Evolutionary conservation across 2,113 vertebrate species (phyloP), one percentile per base, ranked within the genome.

Genomic region (Lasiurus borealis): DNA sequence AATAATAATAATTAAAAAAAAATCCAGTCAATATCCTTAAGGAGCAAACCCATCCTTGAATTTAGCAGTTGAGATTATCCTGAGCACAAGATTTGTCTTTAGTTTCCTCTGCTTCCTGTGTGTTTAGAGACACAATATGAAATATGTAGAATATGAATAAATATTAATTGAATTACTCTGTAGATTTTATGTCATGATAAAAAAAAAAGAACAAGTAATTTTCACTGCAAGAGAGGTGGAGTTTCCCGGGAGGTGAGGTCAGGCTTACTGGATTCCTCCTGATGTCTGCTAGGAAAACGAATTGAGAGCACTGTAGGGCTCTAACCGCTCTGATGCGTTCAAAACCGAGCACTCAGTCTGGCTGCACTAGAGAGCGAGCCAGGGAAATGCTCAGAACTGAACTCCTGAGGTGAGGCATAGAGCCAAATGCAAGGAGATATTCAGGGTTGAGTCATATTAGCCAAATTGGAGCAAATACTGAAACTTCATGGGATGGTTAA

Each of bases 271-370:
- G 34, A 19, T 34, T 44, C 46, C 34, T 75, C 80, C 23, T 50
- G 68, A 73, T 31, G n/a, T 75, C 25, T 97, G 57, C 91, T 96
- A 92, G 92, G 91, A 97, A 97, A 98, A 94, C 40, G 57, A 97
- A 95, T 86, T 88, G 77, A 92, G 94, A 88, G 80, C 81, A 72
- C 88, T 84, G 48, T 91, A 96, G 29, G 27, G 40, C 54, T 75
- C 78, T 82, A 95, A 87, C 48, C 29, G 66, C 36, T n/a, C n/a
- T 78, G 9, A 0, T 89, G 95, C 90, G 10, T 71, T 95, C 77
- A 94, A 95, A 90, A 15, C 1, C 81, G 16, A 94, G 40, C 80
- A 59, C 46, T 8, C 12, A 80, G 50, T 5, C 18, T 96, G 62
- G 31, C 59, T 19, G 31, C 25, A 31, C 34, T 59, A 84, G 4